Conservation (phyloP, 2,888 invertebrate genomes). For the Quadriops clusia region DNA sequence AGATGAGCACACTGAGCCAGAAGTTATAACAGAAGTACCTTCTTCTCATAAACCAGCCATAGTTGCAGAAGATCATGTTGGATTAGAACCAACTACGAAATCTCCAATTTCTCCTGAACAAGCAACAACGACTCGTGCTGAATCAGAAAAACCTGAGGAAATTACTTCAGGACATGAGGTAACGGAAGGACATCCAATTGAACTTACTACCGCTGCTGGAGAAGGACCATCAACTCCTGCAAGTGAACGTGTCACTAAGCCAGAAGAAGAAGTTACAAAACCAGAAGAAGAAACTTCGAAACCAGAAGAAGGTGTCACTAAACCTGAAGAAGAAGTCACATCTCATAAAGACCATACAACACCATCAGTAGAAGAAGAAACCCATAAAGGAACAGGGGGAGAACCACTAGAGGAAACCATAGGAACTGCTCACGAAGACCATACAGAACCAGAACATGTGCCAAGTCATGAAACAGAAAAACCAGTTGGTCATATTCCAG, state of each 20-base stretch:
- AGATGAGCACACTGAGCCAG: constrained; percentile 5
- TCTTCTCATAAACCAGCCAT: not conserved
- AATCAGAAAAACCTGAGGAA: constrained; percentile 2
- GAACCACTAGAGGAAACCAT: constrained; percentile 8
- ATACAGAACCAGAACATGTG: constrained; percentile 5
- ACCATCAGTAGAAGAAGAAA: constrained; percentile 7
- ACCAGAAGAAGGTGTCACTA: constrained; percentile 5
- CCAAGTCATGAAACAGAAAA: constrained; percentile 11
- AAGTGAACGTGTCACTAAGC: constrained; percentile 9
- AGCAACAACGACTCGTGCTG: not conserved
- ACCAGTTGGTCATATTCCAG: no score
- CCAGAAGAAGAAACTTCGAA: constrained; percentile 4
- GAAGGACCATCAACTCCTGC: constrained; percentile 2
- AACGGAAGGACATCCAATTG: constrained; percentile 9
- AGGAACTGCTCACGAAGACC: constrained; percentile 1
- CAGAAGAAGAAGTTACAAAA: constrained; percentile 3
- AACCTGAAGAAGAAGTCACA: constrained; percentile 2
- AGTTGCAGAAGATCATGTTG: not conserved
- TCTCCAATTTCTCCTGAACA: constrained; percentile 4
- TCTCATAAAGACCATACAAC: constrained; percentile 4
- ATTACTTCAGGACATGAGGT: constrained; percentile 6
- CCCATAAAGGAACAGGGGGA: constrained; percentile 4
- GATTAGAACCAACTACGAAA: no score
- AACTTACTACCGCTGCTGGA: constrained; percentile 4
- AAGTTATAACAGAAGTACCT: constrained; percentile 10